These are phyloP conservation scores for Drosophila pallidifrons DNA, from an alignment of 1,140 invertebrate genomes.

Conservation along the genomic window DNA sequence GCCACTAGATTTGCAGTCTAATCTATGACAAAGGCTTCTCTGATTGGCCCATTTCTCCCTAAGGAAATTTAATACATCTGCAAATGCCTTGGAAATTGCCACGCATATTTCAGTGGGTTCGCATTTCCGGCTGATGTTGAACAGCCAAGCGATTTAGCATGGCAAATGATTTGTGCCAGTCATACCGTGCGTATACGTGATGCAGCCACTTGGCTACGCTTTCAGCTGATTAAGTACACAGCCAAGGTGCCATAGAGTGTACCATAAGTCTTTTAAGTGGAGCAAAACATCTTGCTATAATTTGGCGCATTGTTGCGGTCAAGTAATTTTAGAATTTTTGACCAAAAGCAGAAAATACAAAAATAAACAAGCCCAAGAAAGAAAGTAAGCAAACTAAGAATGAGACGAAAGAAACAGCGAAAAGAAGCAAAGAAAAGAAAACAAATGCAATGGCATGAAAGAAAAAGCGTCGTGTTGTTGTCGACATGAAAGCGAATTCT, in stretches of 20 bases:
- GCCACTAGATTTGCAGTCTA: neutral
- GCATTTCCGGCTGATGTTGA: neutral
- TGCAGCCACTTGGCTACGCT: constrained; percentile 44
- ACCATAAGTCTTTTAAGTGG: constrained; percentile 37
- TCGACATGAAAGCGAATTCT: constrained; percentile 69
- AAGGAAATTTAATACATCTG: neutral
- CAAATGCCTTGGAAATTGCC: constrained; percentile 26
- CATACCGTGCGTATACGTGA: constrained; percentile 46
- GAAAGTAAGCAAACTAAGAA: constrained; percentile 23
- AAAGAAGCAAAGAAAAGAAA: constrained; percentile 45
- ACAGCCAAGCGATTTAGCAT: neutral
- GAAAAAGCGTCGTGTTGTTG: constrained; percentile 59
- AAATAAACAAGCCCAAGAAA: constrained; percentile 7
- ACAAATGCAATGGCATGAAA: constrained; percentile 68
- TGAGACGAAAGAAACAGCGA: constrained; percentile 68
- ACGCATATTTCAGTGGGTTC: constrained; percentile 25
- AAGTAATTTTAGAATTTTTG: constrained; percentile 66
- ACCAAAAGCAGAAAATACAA: constrained; percentile 29
- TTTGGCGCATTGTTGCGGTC: constrained; percentile 75
- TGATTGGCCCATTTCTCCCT: constrained; percentile 25
- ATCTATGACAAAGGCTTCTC: constrained; percentile 16
- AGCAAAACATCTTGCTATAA: constrained; percentile 65
- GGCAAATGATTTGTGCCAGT: constrained; percentile 36
- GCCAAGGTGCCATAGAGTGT: neutral
- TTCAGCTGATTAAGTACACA: constrained; percentile 51